phyloP scores from a whole-genome alignment of 2,797 vertebrate genomes.

The Hydrolagus colliei region DNA sequence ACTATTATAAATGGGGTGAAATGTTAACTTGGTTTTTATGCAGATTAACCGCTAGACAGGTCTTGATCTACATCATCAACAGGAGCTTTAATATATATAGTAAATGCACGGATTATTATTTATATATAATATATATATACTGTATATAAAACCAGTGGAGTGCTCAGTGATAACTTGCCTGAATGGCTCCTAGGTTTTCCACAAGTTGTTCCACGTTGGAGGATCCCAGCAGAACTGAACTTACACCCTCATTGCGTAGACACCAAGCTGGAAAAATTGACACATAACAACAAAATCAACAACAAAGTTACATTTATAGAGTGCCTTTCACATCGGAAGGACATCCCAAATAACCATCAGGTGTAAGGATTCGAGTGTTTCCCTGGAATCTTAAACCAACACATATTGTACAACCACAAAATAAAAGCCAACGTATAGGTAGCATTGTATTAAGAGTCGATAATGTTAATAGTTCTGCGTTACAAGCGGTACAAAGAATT shows the following conservation, averaged over 20 bases:
- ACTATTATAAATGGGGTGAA: too few relatives aligned
- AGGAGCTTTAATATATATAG: too few relatives aligned
- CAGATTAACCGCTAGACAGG: too few relatives aligned
- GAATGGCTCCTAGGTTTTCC: constrained; percentile 96
- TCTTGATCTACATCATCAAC: too few relatives aligned
- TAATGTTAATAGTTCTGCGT: background rate
- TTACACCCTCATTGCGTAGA: constrained; percentile 92
- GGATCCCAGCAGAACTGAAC: constrained; percentile 89
- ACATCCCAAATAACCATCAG: background rate
- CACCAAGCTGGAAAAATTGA: constrained; percentile 75
- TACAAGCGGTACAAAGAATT: background rate
- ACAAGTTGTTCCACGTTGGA: constrained; percentile 93
- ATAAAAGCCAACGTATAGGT: background rate
- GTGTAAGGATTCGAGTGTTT: background rate
- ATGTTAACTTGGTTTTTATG: too few relatives aligned
- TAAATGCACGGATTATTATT: too few relatives aligned
- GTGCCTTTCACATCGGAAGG: too few relatives aligned
- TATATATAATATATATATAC: too few relatives aligned
- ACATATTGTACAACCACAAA: background rate
- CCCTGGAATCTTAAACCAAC: background rate
- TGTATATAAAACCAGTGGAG: background rate
- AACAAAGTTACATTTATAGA: too few relatives aligned
- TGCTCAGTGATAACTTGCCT: constrained; percentile 57
- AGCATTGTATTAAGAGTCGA: background rate
- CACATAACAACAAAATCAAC: too few relatives aligned